Evolutionary conservation across 2,888 invertebrate species (phyloP).

Genomic region (Molanna angustata): DNA sequence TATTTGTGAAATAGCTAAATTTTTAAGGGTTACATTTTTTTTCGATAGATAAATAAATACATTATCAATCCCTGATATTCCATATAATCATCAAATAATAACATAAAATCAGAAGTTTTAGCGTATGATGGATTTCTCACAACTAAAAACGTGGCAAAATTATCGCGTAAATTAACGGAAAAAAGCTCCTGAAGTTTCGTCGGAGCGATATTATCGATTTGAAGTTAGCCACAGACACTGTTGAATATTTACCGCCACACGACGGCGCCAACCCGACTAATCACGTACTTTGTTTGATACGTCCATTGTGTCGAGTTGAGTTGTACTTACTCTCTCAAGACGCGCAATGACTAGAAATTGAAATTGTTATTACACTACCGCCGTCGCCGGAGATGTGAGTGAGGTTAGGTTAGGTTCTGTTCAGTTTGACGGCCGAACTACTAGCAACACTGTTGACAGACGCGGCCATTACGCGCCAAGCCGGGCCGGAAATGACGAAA

Average conservation of each 20-base stretch:
- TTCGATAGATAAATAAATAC: no score
- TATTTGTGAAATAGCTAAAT: no score
- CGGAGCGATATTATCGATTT: constrained; percentile 7
- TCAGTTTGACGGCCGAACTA: constrained; percentile 1
- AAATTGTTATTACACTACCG: constrained; percentile 3
- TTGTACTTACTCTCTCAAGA: no score
- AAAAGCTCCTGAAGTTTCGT: no score
- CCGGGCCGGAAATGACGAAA: no score
- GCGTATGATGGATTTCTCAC: no score
- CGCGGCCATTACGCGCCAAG: constrained; percentile 6
- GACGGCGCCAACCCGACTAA: constrained; percentile 15
- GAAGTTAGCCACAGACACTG: constrained; percentile 4
- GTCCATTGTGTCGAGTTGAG: constrained; percentile 7
- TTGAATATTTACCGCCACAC: constrained; percentile 4
- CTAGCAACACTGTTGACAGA: constrained; percentile 3
- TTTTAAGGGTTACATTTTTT: no score
- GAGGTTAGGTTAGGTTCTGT: constrained; percentile 10
- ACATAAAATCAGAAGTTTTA: no score
- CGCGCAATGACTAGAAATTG: constrained; percentile 6
- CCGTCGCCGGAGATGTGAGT: not conserved
- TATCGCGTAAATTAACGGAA: no score
- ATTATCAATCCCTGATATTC: no score
- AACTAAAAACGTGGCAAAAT: no score
- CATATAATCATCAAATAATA: no score
- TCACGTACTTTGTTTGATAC: constrained; percentile 5